Base-by-base conservation (phyloP, 30 jellyfish, hydroid and myxozoan species). In the Cassiopea andromeda region DNA sequence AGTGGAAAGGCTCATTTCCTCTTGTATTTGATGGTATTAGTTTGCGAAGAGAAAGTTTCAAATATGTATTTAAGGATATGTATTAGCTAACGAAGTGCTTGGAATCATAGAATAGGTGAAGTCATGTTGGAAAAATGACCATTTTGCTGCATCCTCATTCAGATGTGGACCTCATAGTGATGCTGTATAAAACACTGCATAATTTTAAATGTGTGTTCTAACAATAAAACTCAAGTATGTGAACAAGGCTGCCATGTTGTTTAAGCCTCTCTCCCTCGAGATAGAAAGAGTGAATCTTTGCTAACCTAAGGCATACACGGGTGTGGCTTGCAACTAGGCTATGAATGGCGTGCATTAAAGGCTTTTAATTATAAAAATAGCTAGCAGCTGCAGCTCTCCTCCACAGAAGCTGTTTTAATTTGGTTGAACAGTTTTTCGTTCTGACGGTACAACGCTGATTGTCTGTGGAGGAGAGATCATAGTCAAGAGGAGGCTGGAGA, bases 401-500 rank as follows among this genome's bases (percentile, higher is more conserved):
- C 83, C 67, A 16, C 64, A 58, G 60, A 3, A 44, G 57, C 27
- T 46, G 12, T 14, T 1, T n/a, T 43, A 44, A 13, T 16, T 13
- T 19, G 50, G 59, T 19, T 10, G 81, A 46, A n/a, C n/a, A 10
- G 10, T 72, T 75, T 75, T 17, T 14, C 44, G 10, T 54, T 6
- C 13, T 14, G 83, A 54, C 1, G 68, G 83, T 43, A 44, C 10
- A 16, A 44, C 6, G 45, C 46, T 49, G 60, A 16, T 67, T 44
- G 3, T 27, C 67, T 75, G 68, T 44, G 67, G 83, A 27, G 83
- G 67, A 75, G 81, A 2, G 60, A 46, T 2, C 75, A 47, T n/a
- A 80, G 88, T 60, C 88, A 80, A 80, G 27, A 80, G 88, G 50
- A 80, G 88, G 88, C 88, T 48, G 75, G 88, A 80, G 88, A 80